Evolutionary conservation across 2,113 vertebrate genomes (phyloP).

Genomic region (Chlamydotis undulata): DNA sequence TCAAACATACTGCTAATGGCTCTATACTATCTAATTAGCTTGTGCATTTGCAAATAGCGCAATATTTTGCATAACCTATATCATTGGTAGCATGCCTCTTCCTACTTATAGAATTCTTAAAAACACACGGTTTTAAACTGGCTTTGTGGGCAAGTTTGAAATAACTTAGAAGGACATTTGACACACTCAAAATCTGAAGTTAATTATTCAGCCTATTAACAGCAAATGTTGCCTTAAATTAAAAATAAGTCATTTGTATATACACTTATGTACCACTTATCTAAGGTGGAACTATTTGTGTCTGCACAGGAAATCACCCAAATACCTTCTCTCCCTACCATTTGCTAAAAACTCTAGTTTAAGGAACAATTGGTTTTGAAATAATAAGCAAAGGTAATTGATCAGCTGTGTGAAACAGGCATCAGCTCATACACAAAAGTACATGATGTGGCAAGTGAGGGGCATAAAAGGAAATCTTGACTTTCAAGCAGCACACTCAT

Average conservation of each 20-base stretch:
- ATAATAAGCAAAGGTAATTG: not conserved
- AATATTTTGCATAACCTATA: not conserved
- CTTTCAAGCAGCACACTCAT: not conserved
- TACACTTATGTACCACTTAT: not conserved
- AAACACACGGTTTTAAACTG: not conserved
- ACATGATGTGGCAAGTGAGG: not conserved
- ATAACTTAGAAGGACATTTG: not conserved
- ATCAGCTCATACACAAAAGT: not conserved
- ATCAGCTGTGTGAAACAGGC: not conserved
- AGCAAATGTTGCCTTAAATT: not conserved
- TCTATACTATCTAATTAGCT: not conserved
- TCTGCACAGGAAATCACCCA: not conserved
- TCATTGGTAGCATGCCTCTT: not conserved
- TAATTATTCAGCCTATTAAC: not conserved
- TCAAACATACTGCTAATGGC: not conserved
- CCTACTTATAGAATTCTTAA: not conserved
- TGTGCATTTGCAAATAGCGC: not conserved
- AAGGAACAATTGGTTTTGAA: not conserved
- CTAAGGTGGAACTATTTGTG: not conserved
- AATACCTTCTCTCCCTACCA: accelerated
- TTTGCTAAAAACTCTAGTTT: not conserved
- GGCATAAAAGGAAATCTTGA: not conserved
- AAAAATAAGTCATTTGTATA: not conserved
- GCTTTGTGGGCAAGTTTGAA: not conserved
- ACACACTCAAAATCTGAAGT: not conserved